Evolutionary conservation across 2,113 vertebrate species (phyloP).

Genomic region (Tragelaphus imberbis): DNA sequence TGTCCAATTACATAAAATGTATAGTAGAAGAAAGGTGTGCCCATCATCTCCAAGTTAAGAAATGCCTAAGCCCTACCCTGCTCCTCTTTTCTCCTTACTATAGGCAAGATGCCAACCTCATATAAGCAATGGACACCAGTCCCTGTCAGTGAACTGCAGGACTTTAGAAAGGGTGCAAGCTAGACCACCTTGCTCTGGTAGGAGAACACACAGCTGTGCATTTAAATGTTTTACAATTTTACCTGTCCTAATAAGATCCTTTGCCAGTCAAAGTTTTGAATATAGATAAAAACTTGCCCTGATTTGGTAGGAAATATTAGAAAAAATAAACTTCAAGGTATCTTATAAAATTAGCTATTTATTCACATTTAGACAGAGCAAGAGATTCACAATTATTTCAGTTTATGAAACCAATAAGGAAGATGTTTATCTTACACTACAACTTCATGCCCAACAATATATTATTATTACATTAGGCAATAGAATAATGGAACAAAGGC

Average conservation of each 20-base stretch:
- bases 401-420: neutral
- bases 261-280: neutral
- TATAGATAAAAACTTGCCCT: neutral
- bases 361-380: conserved; percentile 17
- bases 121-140: neutral
- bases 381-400: neutral
- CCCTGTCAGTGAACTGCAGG: neutral
- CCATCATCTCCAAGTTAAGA: neutral
- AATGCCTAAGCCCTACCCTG: neutral
- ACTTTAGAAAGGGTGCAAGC: neutral
- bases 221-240: neutral
- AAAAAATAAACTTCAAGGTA: neutral
- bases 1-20: neutral
- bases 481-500: neutral
- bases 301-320: neutral
- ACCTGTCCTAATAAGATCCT: neutral
- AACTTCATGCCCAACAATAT: neutral
- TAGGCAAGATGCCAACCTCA: neutral
- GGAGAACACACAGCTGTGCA: neutral
- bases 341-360: neutral
- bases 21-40: neutral
- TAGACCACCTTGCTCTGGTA: neutral
- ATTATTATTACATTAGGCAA: neutral
- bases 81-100: neutral
- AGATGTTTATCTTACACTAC: neutral